Conservation (phyloP, 1,140 invertebrate genomes). For the honey bee (Apis mellifera) region DNA sequence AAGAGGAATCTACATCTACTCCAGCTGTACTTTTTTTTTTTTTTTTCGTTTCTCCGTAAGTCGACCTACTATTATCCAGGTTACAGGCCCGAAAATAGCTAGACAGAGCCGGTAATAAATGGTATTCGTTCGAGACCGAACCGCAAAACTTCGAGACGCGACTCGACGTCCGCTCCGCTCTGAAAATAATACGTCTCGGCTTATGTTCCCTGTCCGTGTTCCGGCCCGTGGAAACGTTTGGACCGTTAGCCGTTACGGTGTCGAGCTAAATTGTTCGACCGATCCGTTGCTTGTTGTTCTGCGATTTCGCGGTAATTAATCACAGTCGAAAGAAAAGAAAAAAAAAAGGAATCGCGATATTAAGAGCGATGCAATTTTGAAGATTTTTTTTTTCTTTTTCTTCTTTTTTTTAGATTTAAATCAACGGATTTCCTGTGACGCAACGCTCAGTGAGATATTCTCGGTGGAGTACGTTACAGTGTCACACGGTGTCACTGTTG, state of each 20-base stretch:
- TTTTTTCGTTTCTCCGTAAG: background rate
- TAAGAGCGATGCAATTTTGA: no score
- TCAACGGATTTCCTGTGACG: no score
- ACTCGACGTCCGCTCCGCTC: constrained; percentile 6
- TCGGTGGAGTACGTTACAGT: no score
- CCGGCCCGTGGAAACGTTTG: background rate
- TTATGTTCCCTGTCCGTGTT: background rate
- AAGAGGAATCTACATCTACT: background rate
- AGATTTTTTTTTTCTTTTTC: no score
- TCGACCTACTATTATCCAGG: constrained; percentile 32
- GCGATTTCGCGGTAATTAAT: background rate
- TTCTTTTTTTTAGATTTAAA: no score
- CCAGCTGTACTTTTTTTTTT: background rate
- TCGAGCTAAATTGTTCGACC: background rate
- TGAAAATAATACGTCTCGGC: constrained; percentile 26
- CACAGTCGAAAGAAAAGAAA: background rate
- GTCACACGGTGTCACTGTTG: no score
- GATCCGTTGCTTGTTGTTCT: background rate
- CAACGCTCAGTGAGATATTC: no score
- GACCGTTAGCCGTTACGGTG: background rate
- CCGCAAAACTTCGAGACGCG: background rate
- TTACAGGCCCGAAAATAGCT: constrained; percentile 26
- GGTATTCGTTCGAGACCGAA: constrained; percentile 7
- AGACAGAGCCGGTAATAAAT: constrained; percentile 30
- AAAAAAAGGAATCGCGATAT: no score